Base-by-base conservation (phyloP, 2,797 vertebrate genomes). In the Orientallactaga sibirica region DNA sequence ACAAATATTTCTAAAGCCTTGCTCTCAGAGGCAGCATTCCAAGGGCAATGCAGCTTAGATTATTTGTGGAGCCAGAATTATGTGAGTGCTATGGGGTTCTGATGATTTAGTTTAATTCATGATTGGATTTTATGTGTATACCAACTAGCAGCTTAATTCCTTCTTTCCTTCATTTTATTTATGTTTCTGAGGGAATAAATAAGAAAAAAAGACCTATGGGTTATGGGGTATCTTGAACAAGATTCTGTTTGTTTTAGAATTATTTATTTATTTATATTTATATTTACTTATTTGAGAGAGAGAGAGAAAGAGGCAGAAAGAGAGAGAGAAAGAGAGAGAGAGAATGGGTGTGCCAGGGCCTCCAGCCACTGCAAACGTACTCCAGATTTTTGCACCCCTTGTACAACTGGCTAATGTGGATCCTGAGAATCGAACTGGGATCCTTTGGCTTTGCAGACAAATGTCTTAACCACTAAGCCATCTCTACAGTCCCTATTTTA, bases 161-260 rank as follows among this genome's bases (percentile, higher is more conserved):
- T 41, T 75, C 24, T 43, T 75, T 81, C 0, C 15, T 66, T 66
- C 48, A 0, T 25, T 27, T 25, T 48, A 29, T 20, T 75, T 77
- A 58, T 66, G 2, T 52, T 25, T 24, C 25, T 15, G 3, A 12
- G 48, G 3, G 2, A 33, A 2, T 48, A 83, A 33, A 33, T 66
- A 5, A 24, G 24, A 8, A 27, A 41, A 43, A 7, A 66, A 48
- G 0, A 8, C 2, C 29, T 33, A 5, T 62, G 2, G 3, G 29
- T 29, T 33, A 5, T 55, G 2, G 3, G 33, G 5, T 3, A 12
- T 68, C 22, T 70, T 76, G 16, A 3, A n/a, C 4, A 75, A 73
- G 91, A 55, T 14, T 6, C 22, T 37, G 33, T 37, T 37, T 37
- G 33, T 37, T 37, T 37, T 37, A 37, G 33, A 37, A 37, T 37